A percentile compares a stretch with the other conserved stretches of the same genome.
Conservation (phyloP, 2,113 vertebrate genomes). For the Emydocephalus ijimae region DNA sequence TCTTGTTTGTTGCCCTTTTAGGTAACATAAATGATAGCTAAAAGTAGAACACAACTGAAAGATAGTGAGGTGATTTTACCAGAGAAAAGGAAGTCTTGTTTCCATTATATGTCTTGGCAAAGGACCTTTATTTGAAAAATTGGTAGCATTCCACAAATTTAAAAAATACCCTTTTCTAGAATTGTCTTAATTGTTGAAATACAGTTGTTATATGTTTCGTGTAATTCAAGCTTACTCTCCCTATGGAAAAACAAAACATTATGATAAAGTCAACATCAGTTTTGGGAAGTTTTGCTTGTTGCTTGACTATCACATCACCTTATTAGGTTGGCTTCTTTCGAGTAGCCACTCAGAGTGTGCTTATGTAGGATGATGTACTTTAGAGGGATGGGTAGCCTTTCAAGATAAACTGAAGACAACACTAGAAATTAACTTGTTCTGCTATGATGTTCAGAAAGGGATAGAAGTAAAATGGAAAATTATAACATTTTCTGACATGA, state of each 20-base stretch:
- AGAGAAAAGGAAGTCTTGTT: not conserved
- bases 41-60: not conserved
- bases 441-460: not conserved
- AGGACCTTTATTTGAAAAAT: not conserved
- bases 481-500: not conserved
- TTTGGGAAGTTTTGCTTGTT: not conserved
- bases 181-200: not conserved
- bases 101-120: not conserved
- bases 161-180: not conserved
- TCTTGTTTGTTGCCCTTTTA: not conserved
- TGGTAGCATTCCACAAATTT: not conserved
- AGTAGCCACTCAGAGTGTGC: not conserved
- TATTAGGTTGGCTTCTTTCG: not conserved
- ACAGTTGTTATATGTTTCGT: not conserved
- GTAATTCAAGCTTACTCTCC: not conserved
- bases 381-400: not conserved
- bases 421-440: not conserved
- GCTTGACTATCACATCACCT: not conserved
- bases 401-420: not conserved
- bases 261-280: not conserved
- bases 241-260: not conserved
- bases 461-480: conserved; percentile 9
- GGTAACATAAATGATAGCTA: not conserved
- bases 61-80: not conserved
- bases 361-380: not conserved